Evolutionary conservation across 2,113 vertebrate genomes (phyloP).

Genomic region (Salvator merianae): DNA sequence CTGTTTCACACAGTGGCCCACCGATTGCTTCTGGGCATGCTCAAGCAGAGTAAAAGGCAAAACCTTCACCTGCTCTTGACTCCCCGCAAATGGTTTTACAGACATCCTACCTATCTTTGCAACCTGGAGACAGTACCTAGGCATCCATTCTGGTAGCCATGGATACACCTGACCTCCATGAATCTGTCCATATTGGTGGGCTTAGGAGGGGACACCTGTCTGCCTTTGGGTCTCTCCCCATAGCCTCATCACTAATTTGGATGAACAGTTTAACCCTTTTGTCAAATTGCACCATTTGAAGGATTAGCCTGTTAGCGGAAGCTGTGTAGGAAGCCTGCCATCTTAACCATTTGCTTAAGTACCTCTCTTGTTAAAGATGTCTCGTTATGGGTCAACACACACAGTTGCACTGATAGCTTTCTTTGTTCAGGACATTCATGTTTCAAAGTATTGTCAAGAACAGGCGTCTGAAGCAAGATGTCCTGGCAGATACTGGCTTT

Average conservation of each 20-base stretch:
- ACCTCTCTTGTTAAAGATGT: conserved; percentile 8
- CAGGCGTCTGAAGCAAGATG: conserved; percentile 6
- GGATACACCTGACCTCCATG: too few species aligned
- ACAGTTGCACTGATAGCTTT: neutral
- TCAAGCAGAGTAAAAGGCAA: too few species aligned
- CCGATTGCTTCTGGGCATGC: too few species aligned
- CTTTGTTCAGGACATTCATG: conserved; percentile 9
- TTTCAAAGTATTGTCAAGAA: conserved; percentile 28
- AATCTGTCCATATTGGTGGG: too few species aligned
- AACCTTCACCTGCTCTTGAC: too few species aligned
- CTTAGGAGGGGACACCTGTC: conserved; percentile 4
- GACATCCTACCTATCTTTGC: too few species aligned
- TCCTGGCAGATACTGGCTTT: neutral
- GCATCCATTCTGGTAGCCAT: too few species aligned
- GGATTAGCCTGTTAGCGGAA: conserved; percentile 45
- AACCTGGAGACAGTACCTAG: too few species aligned
- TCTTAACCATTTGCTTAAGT: neutral
- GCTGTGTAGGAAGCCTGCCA: conserved; percentile 33
- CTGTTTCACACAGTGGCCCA: too few species aligned
- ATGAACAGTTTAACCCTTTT: conserved; percentile 23
- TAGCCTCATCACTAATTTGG: conserved; percentile 28
- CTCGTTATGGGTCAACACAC: conserved; percentile 25
- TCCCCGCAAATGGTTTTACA: too few species aligned
- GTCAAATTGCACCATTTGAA: conserved; percentile 47
- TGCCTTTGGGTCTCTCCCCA: neutral